Evolutionary conservation across 2,888 invertebrate species (phyloP).

Genomic region (Acleris holmiana): DNA sequence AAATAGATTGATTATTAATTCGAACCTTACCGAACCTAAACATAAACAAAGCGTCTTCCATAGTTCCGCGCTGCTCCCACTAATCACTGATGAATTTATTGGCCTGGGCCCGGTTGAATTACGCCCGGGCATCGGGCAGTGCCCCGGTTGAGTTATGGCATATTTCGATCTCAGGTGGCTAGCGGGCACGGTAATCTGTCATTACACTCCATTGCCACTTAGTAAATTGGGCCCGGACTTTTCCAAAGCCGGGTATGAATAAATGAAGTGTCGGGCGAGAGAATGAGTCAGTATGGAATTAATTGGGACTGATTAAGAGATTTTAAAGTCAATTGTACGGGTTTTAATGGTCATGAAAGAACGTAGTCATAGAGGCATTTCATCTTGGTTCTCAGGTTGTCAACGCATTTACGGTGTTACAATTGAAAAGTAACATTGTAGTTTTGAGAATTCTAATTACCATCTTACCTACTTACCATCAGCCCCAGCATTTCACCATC

Average conservation of each 20-base stretch:
- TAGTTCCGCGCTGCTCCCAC: constrained; percentile 34
- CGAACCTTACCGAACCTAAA: not conserved
- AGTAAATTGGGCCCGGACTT: constrained; percentile 60
- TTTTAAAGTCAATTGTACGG: no score
- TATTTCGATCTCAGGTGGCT: constrained; percentile 70
- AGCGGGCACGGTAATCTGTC: constrained; percentile 69
- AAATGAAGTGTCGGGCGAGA: constrained; percentile 14
- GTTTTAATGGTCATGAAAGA: no score
- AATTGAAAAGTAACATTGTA: no score
- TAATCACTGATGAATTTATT: constrained; percentile 82
- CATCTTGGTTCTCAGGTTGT: no score
- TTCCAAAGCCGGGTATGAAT: constrained; percentile 30
- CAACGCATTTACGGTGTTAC: no score
- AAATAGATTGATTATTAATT: no score
- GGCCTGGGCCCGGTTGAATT: constrained; percentile 70
- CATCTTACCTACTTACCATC: no score
- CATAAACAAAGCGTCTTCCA: not conserved
- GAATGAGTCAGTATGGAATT: not conserved
- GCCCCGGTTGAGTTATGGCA: constrained; percentile 69
- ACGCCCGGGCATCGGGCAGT: constrained; percentile 47
- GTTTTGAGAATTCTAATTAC: no score
- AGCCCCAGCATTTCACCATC: no score
- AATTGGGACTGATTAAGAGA: no score
- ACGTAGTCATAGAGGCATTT: no score
- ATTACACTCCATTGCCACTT: constrained; percentile 68